These are phyloP conservation scores for Eledona agricola DNA, from an alignment of 2,888 invertebrate species.

Conservation along the genomic window DNA sequence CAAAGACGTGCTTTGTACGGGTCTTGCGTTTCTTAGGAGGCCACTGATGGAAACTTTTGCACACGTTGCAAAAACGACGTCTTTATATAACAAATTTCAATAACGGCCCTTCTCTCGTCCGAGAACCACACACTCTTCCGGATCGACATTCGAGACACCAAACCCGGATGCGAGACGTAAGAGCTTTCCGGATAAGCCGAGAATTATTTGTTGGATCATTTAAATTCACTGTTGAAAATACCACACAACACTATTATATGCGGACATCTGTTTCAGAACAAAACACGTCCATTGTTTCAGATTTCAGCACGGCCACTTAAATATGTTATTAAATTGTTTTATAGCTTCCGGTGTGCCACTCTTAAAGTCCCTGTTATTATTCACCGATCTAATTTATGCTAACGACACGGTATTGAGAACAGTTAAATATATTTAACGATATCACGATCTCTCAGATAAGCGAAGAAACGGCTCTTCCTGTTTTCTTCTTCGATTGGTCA, in stretches of 20 bases:
- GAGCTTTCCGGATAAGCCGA: too few species aligned
- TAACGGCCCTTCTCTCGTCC: too few species aligned
- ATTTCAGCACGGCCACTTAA: conserved; percentile 61
- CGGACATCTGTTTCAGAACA: conserved; percentile 59
- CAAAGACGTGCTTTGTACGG: conserved; percentile 30
- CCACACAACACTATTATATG: conserved; percentile 53
- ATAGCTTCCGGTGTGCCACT: conserved; percentile 59
- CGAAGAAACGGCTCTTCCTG: conserved; percentile 50
- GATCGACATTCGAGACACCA: too few species aligned
- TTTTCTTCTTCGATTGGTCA: conserved; percentile 56
- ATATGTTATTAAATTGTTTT: conserved; percentile 64
- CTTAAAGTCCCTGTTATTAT: conserved; percentile 51
- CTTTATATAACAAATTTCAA: conserved; percentile 15
- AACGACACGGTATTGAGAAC: conserved; percentile 56
- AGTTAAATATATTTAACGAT: conserved; percentile 52
- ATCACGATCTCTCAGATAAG: conserved; percentile 41
- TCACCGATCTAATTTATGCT: conserved; percentile 58
- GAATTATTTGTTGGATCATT: too few species aligned
- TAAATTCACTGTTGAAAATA: conserved; percentile 55
- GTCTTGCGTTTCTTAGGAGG: conserved; percentile 12
- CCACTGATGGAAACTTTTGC: conserved; percentile 20
- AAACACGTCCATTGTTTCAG: conserved; percentile 59
- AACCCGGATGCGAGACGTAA: too few species aligned
- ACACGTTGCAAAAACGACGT: conserved; percentile 5
- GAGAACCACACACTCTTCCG: too few species aligned